These are phyloP conservation scores for Crossaster papposus DNA, from an alignment of 53 echinoderm and acorn worm genomes.

Conservation along the genomic window DNA sequence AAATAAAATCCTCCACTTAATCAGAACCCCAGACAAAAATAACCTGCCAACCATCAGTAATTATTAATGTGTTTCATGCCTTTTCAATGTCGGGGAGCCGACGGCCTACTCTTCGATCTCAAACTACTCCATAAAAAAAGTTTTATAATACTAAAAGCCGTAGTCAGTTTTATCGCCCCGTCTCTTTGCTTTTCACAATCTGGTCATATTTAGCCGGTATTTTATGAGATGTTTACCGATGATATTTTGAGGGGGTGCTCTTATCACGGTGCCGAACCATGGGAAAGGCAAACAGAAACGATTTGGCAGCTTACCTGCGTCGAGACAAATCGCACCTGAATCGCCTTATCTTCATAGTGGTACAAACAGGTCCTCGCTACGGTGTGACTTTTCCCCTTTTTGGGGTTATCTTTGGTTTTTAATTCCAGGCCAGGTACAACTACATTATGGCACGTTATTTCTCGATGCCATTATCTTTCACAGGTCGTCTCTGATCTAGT, in stretches of 20 bases:
- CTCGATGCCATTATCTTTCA: neutral
- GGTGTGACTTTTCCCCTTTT: no score
- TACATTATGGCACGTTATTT: conserved; percentile 24
- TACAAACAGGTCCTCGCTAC: neutral
- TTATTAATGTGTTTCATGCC: conserved; percentile 4
- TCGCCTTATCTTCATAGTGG: conserved; percentile 35
- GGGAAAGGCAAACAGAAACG: conserved; percentile 82
- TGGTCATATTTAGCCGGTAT: conserved; percentile 32
- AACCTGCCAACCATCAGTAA: neutral
- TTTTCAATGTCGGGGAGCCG: neutral
- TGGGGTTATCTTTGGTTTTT: neutral
- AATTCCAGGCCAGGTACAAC: conserved; percentile 36
- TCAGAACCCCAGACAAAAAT: neutral
- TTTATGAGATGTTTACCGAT: conserved; percentile 63
- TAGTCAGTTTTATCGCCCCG: neutral
- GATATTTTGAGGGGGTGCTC: conserved; percentile 49
- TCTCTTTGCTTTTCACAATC: conserved; percentile 42
- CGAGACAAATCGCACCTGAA: neutral
- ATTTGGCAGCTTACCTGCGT: conserved; percentile 51
- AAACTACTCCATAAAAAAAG: conserved; percentile 3
- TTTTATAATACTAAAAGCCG: neutral
- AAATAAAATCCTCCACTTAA: neutral
- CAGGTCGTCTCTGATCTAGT: no score
- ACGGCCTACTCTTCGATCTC: neutral
- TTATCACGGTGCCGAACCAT: conserved; percentile 63